phyloP scores from a whole-genome alignment of 2,113 vertebrate species.

The Bolborhynchus lineola region DNA sequence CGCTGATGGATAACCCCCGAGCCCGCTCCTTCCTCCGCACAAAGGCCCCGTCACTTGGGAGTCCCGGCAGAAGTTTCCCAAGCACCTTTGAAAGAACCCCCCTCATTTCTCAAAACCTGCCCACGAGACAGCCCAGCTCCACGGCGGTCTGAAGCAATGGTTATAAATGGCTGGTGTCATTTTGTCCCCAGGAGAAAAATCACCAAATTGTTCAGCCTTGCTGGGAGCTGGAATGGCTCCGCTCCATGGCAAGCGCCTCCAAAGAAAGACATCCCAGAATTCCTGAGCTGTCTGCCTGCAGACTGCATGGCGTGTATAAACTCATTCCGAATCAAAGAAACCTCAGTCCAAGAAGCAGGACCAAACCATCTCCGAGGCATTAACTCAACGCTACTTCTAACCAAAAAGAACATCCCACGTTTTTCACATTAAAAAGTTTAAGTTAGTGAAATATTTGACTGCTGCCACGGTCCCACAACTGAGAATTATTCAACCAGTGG shows the following conservation, averaged over 20 bases:
- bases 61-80: conserved; percentile 44
- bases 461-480: not conserved
- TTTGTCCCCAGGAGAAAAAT: conserved; percentile 22
- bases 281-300: not conserved
- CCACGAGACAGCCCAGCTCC: conserved; percentile 3
- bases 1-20: conserved; percentile 39
- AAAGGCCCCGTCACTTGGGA: conserved; percentile 55
- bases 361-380: fast-evolving
- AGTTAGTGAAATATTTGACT: not conserved
- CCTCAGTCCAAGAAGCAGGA: not conserved
- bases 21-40: conserved; percentile 30
- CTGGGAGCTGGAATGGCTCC: not conserved
- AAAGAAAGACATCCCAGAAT: not conserved
- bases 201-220: not conserved
- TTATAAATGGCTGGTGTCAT: conserved; percentile 30
- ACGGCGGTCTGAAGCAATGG: not conserved
- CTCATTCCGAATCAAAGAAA: not conserved
- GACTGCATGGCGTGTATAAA: not conserved
- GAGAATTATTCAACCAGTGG: not conserved
- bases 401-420: fast-evolving
- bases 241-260: not conserved
- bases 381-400: not conserved
- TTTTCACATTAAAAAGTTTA: not conserved
- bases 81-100: conserved; percentile 60
- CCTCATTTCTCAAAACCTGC: conserved; percentile 48